Evolutionary conservation across 2,888 invertebrate genomes (phyloP).

Genomic region (Germaria angustata): DNA sequence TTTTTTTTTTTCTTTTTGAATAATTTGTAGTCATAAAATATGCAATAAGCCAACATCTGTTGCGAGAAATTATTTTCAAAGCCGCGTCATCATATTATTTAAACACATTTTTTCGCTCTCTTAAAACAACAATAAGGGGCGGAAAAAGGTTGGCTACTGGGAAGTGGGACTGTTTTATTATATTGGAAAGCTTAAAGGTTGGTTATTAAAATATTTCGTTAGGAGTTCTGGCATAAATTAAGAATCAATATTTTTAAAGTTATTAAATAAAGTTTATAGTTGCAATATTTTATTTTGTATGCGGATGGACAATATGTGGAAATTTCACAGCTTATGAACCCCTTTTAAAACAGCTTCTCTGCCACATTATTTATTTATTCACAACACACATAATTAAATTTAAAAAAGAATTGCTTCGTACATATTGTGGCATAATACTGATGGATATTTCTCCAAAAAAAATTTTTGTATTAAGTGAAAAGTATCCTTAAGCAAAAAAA

Average conservation of each 20-base stretch:
- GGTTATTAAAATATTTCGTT: neutral
- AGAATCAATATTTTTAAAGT: neutral
- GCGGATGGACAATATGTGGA: neutral
- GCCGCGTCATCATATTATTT: constrained; percentile 80
- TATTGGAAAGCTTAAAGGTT: neutral
- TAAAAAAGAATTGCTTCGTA: constrained; percentile 2
- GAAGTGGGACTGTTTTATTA: neutral
- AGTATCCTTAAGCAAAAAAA: constrained; percentile 45
- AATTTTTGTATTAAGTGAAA: constrained; percentile 23
- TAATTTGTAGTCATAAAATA: constrained; percentile 80
- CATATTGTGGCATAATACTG: neutral
- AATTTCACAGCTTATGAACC: neutral
- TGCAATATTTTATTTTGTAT: neutral
- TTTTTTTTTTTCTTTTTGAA: constrained; percentile 77
- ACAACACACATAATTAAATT: neutral
- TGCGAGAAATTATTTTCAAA: constrained; percentile 80
- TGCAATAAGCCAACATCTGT: constrained; percentile 80
- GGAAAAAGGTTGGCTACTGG: neutral
- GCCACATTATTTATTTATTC: constrained; percentile 18
- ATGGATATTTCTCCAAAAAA: constrained; percentile 4
- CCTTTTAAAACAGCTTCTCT: neutral
- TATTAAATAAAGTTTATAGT: neutral
- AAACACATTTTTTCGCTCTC: constrained; percentile 69
- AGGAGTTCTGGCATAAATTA: neutral
- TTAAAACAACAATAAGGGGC: neutral